Conservation (phyloP, 2,797 vertebrate species). For the Pogoniulus pusillus region DNA sequence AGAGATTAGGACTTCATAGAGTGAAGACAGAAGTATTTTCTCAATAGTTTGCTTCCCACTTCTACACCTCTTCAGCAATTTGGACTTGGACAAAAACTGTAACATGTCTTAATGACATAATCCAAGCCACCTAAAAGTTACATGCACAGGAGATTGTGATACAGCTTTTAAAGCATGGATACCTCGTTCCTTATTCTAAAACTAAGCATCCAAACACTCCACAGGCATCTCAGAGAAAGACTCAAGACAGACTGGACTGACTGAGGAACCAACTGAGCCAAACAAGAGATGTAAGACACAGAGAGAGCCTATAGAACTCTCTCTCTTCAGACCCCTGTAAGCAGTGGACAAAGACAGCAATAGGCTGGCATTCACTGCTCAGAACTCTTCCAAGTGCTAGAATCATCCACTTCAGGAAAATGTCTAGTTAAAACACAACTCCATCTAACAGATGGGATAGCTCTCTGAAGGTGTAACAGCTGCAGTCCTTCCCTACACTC, state of each 20-base stretch:
- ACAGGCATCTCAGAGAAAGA: not conserved
- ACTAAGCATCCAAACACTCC: not conserved
- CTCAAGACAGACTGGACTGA: not conserved
- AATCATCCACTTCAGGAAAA: not conserved
- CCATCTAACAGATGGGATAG: not conserved
- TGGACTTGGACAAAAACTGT: fast-evolving
- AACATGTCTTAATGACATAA: not conserved
- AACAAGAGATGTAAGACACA: not conserved
- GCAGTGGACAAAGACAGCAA: not conserved
- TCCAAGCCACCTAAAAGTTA: not conserved
- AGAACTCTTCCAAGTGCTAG: not conserved
- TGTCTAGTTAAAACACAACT: not conserved
- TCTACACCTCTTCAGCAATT: not conserved
- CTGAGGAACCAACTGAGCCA: not conserved
- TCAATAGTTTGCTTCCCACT: not conserved
- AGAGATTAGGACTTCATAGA: not conserved
- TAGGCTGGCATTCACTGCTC: not conserved
- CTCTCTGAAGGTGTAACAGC: not conserved
- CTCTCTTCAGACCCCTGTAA: not conserved
- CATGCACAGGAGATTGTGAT: not conserved
- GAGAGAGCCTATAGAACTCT: not conserved
- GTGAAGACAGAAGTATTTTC: not conserved
- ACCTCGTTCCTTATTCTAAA: not conserved
- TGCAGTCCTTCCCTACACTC: not conserved
- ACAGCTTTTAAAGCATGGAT: not conserved